These are phyloP conservation scores for Penelope pileata DNA, from an alignment of 2,113 vertebrate species.

Conservation along the genomic window DNA sequence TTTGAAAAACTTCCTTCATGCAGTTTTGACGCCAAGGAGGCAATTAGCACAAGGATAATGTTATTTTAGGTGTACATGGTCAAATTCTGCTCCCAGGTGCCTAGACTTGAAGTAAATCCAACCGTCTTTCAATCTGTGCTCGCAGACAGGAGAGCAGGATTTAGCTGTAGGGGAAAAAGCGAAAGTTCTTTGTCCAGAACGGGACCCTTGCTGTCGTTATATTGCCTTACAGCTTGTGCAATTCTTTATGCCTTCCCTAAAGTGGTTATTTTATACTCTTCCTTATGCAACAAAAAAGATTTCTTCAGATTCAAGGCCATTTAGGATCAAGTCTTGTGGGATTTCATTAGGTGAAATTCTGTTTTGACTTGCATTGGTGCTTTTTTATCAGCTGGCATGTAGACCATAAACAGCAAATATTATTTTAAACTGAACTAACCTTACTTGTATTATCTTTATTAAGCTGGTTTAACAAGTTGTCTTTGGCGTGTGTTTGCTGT, in stretches of 20 bases:
- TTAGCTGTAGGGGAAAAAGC: not conserved
- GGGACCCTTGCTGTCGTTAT: not conserved
- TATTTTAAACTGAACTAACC: not conserved
- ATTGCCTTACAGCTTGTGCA: rapidly evolving
- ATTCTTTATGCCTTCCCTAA: not conserved
- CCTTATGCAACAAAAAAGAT: not conserved
- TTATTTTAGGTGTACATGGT: not conserved
- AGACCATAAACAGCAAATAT: not conserved
- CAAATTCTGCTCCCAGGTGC: not conserved
- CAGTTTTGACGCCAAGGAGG: not conserved
- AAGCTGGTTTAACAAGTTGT: not conserved
- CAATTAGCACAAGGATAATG: not conserved
- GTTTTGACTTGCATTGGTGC: not conserved
- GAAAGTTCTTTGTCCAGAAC: not conserved
- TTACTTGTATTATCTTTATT: not conserved
- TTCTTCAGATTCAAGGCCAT: not conserved
- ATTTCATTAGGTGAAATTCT: not conserved
- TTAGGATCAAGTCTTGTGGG: not conserved
- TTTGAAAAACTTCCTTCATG: not conserved
- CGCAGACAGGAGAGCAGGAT: not conserved
- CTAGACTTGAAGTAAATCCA: not conserved
- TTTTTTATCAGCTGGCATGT: not conserved
- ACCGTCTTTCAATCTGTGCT: not conserved
- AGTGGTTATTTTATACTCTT: not conserved
- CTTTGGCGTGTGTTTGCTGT: rapidly evolving